These are phyloP conservation scores for Nemopilema nomurai DNA, from an alignment of 30 jellyfish, hydroid and myxozoan species.

Conservation along the genomic window DNA sequence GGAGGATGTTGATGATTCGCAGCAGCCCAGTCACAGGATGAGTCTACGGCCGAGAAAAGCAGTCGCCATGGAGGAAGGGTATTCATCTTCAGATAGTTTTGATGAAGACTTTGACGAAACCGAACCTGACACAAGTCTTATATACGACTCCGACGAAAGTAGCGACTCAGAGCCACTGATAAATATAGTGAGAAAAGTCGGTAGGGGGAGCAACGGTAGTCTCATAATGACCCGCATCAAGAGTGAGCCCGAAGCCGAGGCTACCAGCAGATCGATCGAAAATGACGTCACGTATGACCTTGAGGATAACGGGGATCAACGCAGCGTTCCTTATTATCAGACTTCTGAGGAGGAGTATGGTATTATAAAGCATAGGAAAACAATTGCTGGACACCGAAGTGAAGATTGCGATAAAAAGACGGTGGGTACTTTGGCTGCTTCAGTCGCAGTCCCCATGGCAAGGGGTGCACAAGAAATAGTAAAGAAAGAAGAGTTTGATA, in stretches of 20 bases:
- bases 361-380: too few relatives aligned
- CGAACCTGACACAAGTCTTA: slow-evolving; percentile 39
- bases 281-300: too few relatives aligned
- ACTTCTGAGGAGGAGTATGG: too few relatives aligned
- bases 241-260: too few relatives aligned
- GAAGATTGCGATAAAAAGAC: neutral
- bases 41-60: slow-evolving; percentile 55
- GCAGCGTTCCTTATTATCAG: too few relatives aligned
- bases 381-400: neutral
- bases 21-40: slow-evolving; percentile 47
- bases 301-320: too few relatives aligned
- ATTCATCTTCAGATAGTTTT: slow-evolving; percentile 52
- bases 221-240: neutral
- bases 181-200: slow-evolving; percentile 29
- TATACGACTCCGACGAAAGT: slow-evolving; percentile 52
- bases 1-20: neutral
- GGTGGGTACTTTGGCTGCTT: too few relatives aligned
- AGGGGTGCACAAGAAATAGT: too few relatives aligned
- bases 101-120: slow-evolving; percentile 30
- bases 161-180: slow-evolving; percentile 68
- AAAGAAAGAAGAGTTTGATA: neutral
- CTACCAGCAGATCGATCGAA: too few relatives aligned
- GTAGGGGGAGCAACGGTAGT: neutral
- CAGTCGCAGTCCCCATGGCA: too few relatives aligned
- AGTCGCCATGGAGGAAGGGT: slow-evolving; percentile 31